Conservation (phyloP, 1,140 invertebrate species). For the Potamilus streckersoni region DNA sequence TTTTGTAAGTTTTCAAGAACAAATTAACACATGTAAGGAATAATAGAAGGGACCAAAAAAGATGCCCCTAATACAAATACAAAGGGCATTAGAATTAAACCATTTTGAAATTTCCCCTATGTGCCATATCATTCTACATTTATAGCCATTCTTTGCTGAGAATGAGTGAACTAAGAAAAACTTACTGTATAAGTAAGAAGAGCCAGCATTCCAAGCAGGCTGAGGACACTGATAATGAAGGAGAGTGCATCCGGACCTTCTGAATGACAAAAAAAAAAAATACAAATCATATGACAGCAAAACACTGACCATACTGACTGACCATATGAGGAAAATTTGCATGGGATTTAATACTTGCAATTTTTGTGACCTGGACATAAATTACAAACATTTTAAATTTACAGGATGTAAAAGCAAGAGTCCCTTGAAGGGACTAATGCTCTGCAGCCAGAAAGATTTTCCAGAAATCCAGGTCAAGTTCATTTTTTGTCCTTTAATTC, state of each 20-base stretch:
- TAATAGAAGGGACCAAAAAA: too few relatives aligned
- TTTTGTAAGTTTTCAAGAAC: too few relatives aligned
- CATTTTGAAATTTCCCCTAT: too few relatives aligned
- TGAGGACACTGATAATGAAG: slow-evolving; percentile 68
- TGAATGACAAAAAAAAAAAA: slow-evolving; percentile 44
- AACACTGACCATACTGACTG: not conserved
- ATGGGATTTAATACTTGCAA: too few relatives aligned
- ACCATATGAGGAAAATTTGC: not conserved
- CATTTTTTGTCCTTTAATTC: too few relatives aligned
- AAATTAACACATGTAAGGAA: too few relatives aligned
- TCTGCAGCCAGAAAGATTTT: too few relatives aligned
- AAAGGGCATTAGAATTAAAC: too few relatives aligned
- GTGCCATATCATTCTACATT: too few relatives aligned
- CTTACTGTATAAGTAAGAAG: slow-evolving; percentile 68
- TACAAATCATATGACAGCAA: slow-evolving; percentile 2
- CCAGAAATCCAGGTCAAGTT: too few relatives aligned
- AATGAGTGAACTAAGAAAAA: slow-evolving; percentile 15
- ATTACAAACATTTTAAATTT: not conserved
- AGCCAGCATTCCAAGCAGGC: slow-evolving; percentile 65
- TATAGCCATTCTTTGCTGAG: too few relatives aligned
- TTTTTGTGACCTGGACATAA: not conserved
- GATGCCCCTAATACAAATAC: too few relatives aligned
- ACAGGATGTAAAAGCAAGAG: not conserved
- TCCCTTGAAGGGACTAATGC: not conserved
- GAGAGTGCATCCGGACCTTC: slow-evolving; percentile 67